Base-by-base conservation (phyloP, 1,140 invertebrate species). In the Papilio helenus region DNA sequence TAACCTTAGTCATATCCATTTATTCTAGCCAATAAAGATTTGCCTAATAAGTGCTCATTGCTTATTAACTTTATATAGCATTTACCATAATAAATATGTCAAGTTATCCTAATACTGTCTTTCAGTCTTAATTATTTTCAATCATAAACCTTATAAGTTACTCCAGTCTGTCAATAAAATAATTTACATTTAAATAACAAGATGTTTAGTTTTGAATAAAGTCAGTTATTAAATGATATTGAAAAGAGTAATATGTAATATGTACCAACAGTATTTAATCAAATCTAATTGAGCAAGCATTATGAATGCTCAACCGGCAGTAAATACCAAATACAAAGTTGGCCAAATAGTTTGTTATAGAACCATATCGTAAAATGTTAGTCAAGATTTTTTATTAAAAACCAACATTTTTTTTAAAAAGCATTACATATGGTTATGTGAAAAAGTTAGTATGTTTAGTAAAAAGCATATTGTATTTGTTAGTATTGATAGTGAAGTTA, bases 401-500 rank as follows among this genome's bases (percentile, higher is more conserved):
- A 55, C 12, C 51, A 55, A 16, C 51, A 16, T 55, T 55, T 55
- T 55, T 16, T 55, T 55, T 1, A 55, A 55, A 55, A 55, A 55
- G 16, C 51, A 5, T 55, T n/a, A 14, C 44, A 46, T 46, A 46
- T 46, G 10, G 42, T 44, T 44, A 44, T 12, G 42, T 12, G 44
- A 46, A 12, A 46, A 46, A 46, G 44, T 46, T 55, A 55, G 51
- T 55, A 20, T 55, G 20, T 18, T 55, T 55, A 55, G n/a, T 55
- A 55, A 26, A 58, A 61, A 61, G 58, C 23, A 26, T 58, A 58
- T 58, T 39, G n/a, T n/a, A n/a, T 61, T 61, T 29, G 58, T 61
- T 61, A 26, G 20, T 61, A 9, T 23, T 12, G 3, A 26, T 26
- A 61, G 23, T 61, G 23, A 23, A 61, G 5, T 10, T 26, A 61